phyloP scores from a whole-genome alignment of 2,113 vertebrate species.

The Phylloscopus whistleri region DNA sequence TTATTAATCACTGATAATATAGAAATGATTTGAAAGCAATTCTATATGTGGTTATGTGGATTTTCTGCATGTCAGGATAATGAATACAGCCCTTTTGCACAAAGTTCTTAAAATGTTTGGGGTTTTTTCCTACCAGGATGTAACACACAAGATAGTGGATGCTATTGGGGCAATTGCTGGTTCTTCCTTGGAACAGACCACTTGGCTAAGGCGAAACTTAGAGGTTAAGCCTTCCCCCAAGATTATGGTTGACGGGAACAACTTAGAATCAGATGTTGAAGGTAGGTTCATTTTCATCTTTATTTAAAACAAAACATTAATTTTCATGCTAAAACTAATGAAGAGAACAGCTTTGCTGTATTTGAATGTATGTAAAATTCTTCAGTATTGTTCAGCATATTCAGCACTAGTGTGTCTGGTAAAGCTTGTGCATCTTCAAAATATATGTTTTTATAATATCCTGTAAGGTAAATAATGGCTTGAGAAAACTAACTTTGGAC shows the following conservation, averaged over 20 bases:
- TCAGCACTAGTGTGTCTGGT: not conserved
- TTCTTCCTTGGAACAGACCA: conserved; percentile 96
- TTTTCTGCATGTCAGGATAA: not conserved
- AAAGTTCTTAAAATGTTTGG: not conserved
- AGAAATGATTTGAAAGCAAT: not conserved
- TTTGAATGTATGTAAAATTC: not conserved
- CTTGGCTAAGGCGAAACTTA: conserved; percentile 94
- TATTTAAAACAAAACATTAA: not conserved
- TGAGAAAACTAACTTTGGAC: not conserved
- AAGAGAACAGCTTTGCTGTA: not conserved
- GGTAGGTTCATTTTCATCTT: conserved; percentile 67
- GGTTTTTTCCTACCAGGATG: conserved; percentile 74
- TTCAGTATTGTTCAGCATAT: not conserved
- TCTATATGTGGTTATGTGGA: not conserved
- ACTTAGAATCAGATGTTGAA: conserved; percentile 91
- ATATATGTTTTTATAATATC: not conserved
- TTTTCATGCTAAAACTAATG: not conserved
- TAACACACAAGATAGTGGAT: conserved; percentile 97
- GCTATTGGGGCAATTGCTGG: conserved; percentile 94
- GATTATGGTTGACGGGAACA: conserved; percentile 91
- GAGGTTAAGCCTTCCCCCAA: conserved; percentile 97
- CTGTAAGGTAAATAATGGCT: not conserved
- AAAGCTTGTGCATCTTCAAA: not conserved
- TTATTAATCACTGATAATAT: not conserved
- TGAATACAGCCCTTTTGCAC: not conserved